phyloP scores from a whole-genome alignment of 2,888 invertebrate genomes.

The Dolichopus griseipennis region DNA sequence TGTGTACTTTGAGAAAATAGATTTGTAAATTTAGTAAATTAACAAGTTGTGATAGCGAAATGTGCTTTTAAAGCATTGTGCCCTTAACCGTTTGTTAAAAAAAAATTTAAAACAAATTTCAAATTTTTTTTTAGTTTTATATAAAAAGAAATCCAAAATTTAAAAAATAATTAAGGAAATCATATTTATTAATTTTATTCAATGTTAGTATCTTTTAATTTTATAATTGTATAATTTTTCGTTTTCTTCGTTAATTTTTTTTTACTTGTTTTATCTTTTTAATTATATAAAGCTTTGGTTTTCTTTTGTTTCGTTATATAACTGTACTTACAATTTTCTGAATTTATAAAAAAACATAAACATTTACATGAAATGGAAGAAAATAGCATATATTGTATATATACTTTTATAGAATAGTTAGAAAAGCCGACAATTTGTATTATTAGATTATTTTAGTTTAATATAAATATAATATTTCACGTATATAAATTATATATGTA shows the following conservation, averaged over 20 bases:
- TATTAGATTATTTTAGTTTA: background rate
- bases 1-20: background rate
- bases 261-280: too few relatives aligned
- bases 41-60: conserved; percentile 17
- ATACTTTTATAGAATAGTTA: background rate
- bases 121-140: background rate
- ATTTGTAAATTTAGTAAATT: background rate
- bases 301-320: background rate
- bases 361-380: too few relatives aligned
- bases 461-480: background rate
- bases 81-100: conserved; percentile 11
- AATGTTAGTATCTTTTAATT: background rate
- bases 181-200: background rate
- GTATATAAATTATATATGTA: background rate
- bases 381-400: too few relatives aligned
- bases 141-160: background rate
- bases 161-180: too few relatives aligned
- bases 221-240: background rate
- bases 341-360: background rate
- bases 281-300: background rate
- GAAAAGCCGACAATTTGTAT: background rate
- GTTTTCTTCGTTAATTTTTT: background rate
- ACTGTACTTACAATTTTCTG: background rate
- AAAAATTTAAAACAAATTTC: background rate
- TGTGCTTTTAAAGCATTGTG: conserved; percentile 17